Evolutionary conservation across 2,888 invertebrate genomes (phyloP), one percentile per base, ranked within the genome.

Genomic region (Aproaerema taeniolella): DNA sequence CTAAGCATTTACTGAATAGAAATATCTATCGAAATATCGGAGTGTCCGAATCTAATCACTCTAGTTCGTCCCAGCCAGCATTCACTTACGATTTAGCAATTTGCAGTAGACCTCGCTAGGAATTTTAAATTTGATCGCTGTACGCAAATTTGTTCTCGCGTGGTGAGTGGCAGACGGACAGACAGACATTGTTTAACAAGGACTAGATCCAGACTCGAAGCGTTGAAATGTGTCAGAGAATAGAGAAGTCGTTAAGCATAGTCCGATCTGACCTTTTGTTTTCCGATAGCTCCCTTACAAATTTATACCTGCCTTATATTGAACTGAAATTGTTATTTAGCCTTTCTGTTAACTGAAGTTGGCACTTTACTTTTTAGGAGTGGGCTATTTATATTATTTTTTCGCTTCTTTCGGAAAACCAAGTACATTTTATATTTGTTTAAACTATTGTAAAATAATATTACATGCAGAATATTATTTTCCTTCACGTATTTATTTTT

Each of bases 141-240:
- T 46, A 64, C 58, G 60, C 64, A 61, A 61, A 61, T 67, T 75
- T 73, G 67, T 74, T 72, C 59, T 64, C 63, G 55, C 53, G 54
- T 53, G 49, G 46, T 49, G 55, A 52, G 48, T 49, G 55, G 59
- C 53, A 51, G 52, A 52, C 49, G 48, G 55, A 60, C 53, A 51
- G 52, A 41, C 42, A 48, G 58, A 60, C 67, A 57, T 45, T 43
- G 39, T 59, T 53, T 62, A 71, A 70, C 67, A 63, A 70, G 67
- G 48, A 15, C 32, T 39, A 32, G 44, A 44, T 45, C 29, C 20
- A 36, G 8, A 20, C 20, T n/a, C n/a, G n/a, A n/a, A n/a, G n/a
- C n/a, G n/a, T n/a, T 20, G 20, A 20, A 20, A 20, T 8, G 20
- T 20, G 39, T 7, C 31, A 31, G 26, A 25, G 14, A 29, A 38